Conservation (phyloP, 2,797 vertebrate genomes). For the Leptoclinus maculatus region DNA sequence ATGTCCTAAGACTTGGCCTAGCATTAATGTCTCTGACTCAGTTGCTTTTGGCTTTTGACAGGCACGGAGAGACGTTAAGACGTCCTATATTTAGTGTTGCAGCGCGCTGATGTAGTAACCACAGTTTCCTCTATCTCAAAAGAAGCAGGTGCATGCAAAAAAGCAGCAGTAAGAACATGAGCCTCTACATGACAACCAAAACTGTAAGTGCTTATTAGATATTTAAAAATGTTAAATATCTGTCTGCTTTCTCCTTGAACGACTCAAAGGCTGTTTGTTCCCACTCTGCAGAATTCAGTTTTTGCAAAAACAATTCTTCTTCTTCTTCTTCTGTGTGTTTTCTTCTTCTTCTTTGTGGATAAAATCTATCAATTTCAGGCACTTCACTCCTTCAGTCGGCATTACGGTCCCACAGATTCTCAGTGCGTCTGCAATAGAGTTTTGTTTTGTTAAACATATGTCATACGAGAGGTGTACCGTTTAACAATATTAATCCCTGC, state of each 20-base stretch:
- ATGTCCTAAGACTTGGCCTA: background rate
- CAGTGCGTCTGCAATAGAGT: background rate
- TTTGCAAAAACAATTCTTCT: constrained; percentile 24
- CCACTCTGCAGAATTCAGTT: constrained; percentile 12
- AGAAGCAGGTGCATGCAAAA: constrained; percentile 59
- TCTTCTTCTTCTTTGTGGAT: background rate
- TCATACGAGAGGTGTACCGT: constrained; percentile 31
- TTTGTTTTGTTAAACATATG: constrained; percentile 41
- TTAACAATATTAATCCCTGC: constrained; percentile 41
- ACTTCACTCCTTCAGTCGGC: constrained; percentile 1
- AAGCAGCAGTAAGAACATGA: constrained; percentile 5
- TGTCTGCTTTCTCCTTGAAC: background rate
- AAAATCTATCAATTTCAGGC: constrained; percentile 10
- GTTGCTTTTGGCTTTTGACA: constrained; percentile 8
- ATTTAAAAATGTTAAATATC: background rate
- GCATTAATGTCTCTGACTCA: constrained; percentile 2
- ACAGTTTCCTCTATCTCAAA: constrained; percentile 76
- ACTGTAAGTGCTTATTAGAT: constrained; percentile 63
- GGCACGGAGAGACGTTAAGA: constrained; percentile 3
- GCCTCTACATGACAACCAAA: background rate
- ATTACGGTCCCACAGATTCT: constrained; percentile 25
- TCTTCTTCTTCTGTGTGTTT: background rate
- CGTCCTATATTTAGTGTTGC: constrained; percentile 1
- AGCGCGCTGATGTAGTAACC: constrained; percentile 56
- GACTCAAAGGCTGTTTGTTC: constrained; percentile 13